Conservation (phyloP, 2,888 invertebrate genomes). For the Pantelozetes paolii region DNA sequence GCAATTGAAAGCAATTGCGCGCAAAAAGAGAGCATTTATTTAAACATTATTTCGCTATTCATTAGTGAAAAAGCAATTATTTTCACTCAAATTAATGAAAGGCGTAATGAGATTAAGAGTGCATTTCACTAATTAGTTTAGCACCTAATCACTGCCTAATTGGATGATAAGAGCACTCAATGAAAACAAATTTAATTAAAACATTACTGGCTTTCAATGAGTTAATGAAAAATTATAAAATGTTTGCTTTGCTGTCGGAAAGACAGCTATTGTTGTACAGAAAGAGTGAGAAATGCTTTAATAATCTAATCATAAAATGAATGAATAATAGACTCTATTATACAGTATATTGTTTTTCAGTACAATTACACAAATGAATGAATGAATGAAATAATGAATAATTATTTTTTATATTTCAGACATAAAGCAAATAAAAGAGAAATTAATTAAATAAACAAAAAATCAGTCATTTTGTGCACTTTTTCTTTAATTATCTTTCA, state of each 20-base stretch:
- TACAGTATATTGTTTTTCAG: neutral
- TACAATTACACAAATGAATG: neutral
- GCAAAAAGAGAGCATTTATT: constrained; percentile 2
- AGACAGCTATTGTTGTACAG: no score
- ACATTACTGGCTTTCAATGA: neutral
- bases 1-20: neutral
- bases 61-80: neutral
- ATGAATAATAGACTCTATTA: neutral
- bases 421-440: neutral
- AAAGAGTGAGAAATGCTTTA: neutral
- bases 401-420: neutral
- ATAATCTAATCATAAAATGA: neutral
- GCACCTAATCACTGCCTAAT: neutral
- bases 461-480: constrained; percentile 13
- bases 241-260: neutral
- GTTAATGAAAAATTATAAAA: neutral
- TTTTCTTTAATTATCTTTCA: constrained; percentile 1
- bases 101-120: constrained; percentile 11
- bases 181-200: constrained; percentile 11
- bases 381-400: neutral
- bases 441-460: neutral
- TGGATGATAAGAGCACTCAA: neutral
- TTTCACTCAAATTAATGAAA: constrained; percentile 18
- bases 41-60: neutral
- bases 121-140: constrained; percentile 27